Percentiles rank a stretch among this genome's conserved stretches.
These are phyloP conservation scores for Platyura marginata DNA, from an alignment of 1,140 invertebrate genomes.

Conservation along the genomic window DNA sequence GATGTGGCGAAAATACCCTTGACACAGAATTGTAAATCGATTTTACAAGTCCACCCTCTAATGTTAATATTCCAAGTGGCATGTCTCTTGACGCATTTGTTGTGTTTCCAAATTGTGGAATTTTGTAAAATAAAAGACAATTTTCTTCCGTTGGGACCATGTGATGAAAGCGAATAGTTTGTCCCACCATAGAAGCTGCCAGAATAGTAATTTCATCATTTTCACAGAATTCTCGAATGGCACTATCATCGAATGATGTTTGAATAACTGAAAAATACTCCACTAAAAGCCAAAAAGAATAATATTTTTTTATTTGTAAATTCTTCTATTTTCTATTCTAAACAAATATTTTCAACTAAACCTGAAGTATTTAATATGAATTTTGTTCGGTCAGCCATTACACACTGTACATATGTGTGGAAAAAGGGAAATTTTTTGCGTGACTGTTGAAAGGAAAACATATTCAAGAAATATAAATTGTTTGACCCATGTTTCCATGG, in stretches of 20 bases:
- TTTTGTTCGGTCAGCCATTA: not conserved
- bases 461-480: too few relatives aligned
- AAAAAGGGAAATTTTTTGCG: too few relatives aligned
- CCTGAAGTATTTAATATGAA: conserved; percentile 2
- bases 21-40: conserved; percentile 26
- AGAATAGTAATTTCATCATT: conserved; percentile 23
- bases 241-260: not conserved
- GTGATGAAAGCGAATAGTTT: conserved; percentile 24
- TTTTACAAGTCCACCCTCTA: conserved; percentile 25
- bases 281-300: not conserved
- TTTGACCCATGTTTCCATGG: too few relatives aligned
- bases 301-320: not conserved
- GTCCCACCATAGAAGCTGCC: conserved; percentile 17
- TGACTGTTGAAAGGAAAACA: too few relatives aligned
- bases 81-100: not conserved
- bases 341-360: not conserved
- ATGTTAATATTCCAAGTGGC: conserved; percentile 21
- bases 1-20: conserved; percentile 21
- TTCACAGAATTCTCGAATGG: conserved; percentile 21
- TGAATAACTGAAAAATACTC: not conserved
- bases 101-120: conserved; percentile 16
- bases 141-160: conserved; percentile 22
- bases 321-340: not conserved
- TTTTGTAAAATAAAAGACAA: conserved; percentile 24
- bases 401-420: too few relatives aligned